Conservation (phyloP, 2,113 vertebrate species). For the Climacteris rufus region DNA sequence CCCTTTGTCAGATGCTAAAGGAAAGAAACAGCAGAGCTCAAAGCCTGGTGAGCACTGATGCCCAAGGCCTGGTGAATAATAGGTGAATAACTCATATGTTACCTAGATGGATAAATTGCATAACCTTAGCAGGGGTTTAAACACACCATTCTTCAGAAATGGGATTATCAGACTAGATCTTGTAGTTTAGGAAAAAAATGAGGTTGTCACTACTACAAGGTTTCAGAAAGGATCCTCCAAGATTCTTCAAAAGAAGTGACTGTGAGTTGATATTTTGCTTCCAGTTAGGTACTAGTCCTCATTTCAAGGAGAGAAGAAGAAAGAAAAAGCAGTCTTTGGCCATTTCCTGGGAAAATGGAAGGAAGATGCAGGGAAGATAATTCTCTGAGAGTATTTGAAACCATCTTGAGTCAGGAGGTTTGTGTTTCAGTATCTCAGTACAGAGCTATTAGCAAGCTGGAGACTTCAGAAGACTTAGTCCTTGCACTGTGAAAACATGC, state of each 20-base stretch:
- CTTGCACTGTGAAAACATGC: neutral
- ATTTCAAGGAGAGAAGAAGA: neutral
- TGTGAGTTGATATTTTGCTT: neutral
- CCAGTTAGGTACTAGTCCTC: neutral
- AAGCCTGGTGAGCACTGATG: accelerated
- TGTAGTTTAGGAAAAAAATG: neutral
- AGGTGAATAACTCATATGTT: neutral
- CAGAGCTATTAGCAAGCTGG: neutral
- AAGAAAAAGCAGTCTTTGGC: neutral
- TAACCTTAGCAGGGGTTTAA: neutral
- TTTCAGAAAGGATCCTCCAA: neutral
- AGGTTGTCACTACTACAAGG: neutral
- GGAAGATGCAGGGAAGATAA: neutral
- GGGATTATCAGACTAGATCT: neutral
- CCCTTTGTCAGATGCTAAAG: neutral
- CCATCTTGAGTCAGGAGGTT: neutral
- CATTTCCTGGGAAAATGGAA: neutral
- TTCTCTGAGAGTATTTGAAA: neutral
- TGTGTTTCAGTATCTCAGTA: neutral
- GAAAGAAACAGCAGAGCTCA: neutral
- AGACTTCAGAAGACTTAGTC: neutral
- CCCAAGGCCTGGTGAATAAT: neutral
- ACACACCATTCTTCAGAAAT: neutral
- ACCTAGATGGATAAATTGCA: neutral
- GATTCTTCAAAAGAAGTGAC: neutral